Conservation (phyloP, 2,797 vertebrate species). For the Falco berigora region DNA sequence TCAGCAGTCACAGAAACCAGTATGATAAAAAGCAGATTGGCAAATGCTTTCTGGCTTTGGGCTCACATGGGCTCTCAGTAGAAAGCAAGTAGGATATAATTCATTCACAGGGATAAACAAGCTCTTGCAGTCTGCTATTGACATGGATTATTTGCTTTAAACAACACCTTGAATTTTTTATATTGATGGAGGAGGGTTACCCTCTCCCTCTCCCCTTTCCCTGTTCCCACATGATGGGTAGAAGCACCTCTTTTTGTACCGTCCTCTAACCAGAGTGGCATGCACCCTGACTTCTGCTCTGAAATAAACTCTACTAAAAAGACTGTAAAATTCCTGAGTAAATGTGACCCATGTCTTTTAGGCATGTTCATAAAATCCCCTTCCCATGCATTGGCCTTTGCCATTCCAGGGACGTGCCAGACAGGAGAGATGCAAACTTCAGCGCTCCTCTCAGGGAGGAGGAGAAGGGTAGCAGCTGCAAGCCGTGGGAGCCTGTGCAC, state of each 20-base stretch:
- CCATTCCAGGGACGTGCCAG: not conserved
- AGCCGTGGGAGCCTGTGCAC: not conserved
- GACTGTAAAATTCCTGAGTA: not conserved
- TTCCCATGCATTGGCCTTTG: not conserved
- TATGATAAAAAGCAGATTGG: not conserved
- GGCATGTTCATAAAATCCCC: not conserved
- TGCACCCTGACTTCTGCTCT: not conserved
- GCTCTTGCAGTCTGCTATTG: not conserved
- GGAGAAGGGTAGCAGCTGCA: not conserved
- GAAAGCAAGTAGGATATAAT: not conserved
- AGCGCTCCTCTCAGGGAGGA: not conserved
- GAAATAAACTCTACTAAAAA: not conserved
- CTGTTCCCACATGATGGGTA: fast-evolving
- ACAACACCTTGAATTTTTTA: not conserved
- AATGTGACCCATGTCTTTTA: not conserved
- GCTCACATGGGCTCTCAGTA: not conserved
- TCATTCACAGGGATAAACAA: not conserved
- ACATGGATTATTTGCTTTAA: not conserved
- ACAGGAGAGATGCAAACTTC: not conserved
- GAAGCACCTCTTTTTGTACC: not conserved
- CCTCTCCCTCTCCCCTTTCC: not conserved
- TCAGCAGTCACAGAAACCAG: not conserved
- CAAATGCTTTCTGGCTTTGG: not conserved
- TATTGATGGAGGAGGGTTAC: not conserved
- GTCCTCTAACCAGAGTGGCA: not conserved